phyloP scores from a whole-genome alignment of 2,888 invertebrate species.

The Eustalomyia histrio region DNA sequence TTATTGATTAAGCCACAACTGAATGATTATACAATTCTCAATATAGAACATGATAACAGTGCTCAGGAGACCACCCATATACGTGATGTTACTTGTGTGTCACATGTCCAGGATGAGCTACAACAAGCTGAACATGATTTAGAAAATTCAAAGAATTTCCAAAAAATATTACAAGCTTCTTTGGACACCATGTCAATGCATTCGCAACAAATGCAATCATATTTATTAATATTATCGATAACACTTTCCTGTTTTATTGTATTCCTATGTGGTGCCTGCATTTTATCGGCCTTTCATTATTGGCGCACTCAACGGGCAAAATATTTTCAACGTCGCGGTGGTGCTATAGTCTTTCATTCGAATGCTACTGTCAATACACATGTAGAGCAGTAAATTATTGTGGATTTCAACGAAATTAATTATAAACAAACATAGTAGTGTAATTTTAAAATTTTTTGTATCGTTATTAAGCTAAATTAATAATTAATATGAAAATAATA shows the following conservation, averaged over 20 bases:
- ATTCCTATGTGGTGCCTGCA: slow-evolving; percentile 63
- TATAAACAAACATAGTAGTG: background rate
- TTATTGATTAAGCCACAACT: slow-evolving; percentile 75
- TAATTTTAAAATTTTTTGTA: background rate
- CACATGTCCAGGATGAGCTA: slow-evolving; percentile 58
- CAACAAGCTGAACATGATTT: slow-evolving; percentile 48
- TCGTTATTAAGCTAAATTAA: slow-evolving; percentile 46
- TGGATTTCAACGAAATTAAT: background rate
- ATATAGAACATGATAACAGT: slow-evolving; percentile 75
- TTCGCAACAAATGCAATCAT: slow-evolving; percentile 72
- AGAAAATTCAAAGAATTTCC: slow-evolving; percentile 56
- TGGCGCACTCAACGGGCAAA: slow-evolving; percentile 70
- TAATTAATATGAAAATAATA: slow-evolving; percentile 16
- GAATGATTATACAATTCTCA: slow-evolving; percentile 71
- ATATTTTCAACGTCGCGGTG: slow-evolving; percentile 70
- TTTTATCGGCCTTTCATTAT: slow-evolving; percentile 65
- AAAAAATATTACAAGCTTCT: slow-evolving; percentile 69
- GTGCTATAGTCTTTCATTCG: slow-evolving; percentile 77
- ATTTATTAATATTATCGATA: slow-evolving; percentile 72
- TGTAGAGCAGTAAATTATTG: slow-evolving; percentile 63
- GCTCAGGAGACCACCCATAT: slow-evolving; percentile 75
- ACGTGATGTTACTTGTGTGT: slow-evolving; percentile 76
- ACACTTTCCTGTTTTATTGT: slow-evolving; percentile 69
- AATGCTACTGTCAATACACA: slow-evolving; percentile 75
- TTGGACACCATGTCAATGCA: slow-evolving; percentile 71